phyloP scores from a whole-genome alignment of 30 jellyfish, hydroid and myxozoan genomes.

The Pelagia noctiluca region DNA sequence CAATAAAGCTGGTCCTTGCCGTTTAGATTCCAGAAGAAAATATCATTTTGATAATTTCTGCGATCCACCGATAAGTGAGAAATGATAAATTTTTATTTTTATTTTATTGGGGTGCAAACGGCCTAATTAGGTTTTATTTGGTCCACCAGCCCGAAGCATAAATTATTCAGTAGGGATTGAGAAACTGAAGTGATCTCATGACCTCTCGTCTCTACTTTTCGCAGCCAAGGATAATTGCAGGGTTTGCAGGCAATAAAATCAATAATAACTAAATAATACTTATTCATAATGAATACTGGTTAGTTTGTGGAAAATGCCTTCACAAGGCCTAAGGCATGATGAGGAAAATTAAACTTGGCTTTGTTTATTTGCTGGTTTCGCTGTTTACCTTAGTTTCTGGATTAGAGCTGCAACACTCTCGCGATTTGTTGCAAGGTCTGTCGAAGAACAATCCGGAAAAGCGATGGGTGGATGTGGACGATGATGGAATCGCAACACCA shows the following conservation, averaged over 20 bases:
- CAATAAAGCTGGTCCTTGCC: too few species aligned
- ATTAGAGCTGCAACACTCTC: neutral
- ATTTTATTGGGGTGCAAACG: too few species aligned
- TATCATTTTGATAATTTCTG: too few species aligned
- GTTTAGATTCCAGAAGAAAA: too few species aligned
- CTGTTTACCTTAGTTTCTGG: neutral
- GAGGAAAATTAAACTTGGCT: neutral
- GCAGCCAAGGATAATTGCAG: neutral
- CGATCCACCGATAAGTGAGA: too few species aligned
- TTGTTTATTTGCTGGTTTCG: constrained; percentile 2
- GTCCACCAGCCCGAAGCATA: constrained; percentile 67
- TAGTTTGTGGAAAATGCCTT: neutral
- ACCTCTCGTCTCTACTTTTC: constrained; percentile 30
- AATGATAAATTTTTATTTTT: too few species aligned
- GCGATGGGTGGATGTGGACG: constrained; percentile 81
- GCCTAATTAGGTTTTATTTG: neutral
- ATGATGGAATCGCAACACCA: constrained; percentile 42
- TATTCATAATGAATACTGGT: neutral
- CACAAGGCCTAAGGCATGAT: neutral
- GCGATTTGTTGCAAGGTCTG: neutral
- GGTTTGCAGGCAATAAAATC: neutral
- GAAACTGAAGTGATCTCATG: constrained; percentile 55
- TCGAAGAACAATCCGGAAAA: too few species aligned
- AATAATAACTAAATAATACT: neutral
- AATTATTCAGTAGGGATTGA: constrained; percentile 15